Evolutionary conservation across 2,888 invertebrate species (phyloP), one percentile per base, ranked within the genome.

Genomic region (Eupithecia exiguata): DNA sequence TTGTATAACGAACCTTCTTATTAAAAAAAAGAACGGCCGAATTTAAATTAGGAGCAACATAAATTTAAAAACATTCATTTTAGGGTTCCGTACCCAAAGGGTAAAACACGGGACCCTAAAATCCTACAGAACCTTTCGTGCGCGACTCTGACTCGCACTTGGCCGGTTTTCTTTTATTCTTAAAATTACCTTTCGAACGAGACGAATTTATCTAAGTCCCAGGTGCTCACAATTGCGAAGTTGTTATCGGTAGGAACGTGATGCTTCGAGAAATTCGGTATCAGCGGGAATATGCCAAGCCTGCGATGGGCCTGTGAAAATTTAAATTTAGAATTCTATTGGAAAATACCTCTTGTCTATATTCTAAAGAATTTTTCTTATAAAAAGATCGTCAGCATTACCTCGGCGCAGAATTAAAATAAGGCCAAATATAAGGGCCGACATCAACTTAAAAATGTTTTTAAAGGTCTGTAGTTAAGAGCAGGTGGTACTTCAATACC

Each of bases 231-330:
- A 70, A 75, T 68, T 65, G 62, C 69, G 61, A 61, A 68, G 71
- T 70, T 74, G 66, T 68, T 75, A 68, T 72, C 72, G 67, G 46
- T 21, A 30, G 53, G 67, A 75, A 75, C 75, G 75, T 72, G 75
- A 67, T 70, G 63, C 72, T 75, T 67, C 43, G 36, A 16, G 58
- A 68, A 49, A 71, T 70, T 70, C 68, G 61, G 75, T 75, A 75
- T 75, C 75, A 63, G 69, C 69, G 43, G 12, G 70, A 69, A 69
- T 49, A 62, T 68, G 62, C 62, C 12, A 72, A 70, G 71, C 61
- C 67, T 72, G 62, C 40, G 74, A 69, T 67, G 30, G 46, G 36
- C 67, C 38, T 75, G 67, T n/a, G 53, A 72, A 72, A 70, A 49
- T 69, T 69, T 43, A 16, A 43, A 66, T 66, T 58, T 63, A 66